Conservation (phyloP, 92 coral and sea anemone genomes). For the Parazoanthus atlanticus region DNA sequence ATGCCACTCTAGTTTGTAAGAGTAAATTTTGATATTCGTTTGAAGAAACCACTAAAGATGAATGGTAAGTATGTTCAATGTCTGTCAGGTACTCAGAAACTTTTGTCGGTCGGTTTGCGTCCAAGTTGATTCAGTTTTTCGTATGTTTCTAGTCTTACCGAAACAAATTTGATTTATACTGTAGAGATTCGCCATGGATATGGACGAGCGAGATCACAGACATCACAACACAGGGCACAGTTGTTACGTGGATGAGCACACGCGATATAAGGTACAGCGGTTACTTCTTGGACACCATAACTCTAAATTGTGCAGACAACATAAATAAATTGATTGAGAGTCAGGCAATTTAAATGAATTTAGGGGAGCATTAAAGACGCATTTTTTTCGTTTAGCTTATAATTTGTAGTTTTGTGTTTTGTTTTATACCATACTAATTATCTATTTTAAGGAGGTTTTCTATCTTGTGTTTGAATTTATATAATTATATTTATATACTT, state of each 20-base stretch:
- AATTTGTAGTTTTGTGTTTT: no score
- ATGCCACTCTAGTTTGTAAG: no score
- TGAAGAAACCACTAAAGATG: not conserved
- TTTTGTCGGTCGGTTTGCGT: not conserved
- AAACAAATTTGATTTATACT: not conserved
- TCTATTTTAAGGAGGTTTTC: no score
- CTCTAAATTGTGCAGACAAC: not conserved
- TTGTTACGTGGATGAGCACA: conserved; percentile 82
- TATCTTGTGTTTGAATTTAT: no score
- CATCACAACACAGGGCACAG: conserved; percentile 53
- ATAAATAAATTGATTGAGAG: no score
- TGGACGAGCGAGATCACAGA: conserved; percentile 72
- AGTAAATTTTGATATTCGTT: not conserved
- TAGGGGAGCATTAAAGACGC: no score
- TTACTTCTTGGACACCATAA: not conserved
- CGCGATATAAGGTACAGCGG: conserved; percentile 71
- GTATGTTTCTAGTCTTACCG: not conserved
- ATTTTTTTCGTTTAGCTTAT: no score
- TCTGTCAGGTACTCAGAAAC: no score
- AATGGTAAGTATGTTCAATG: not conserved
- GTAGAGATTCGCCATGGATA: conserved; percentile 94
- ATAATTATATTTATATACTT: no score
- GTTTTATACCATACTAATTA: no score
- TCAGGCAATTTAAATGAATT: no score
- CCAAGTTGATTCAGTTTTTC: not conserved